Conservation (phyloP, 2,888 invertebrate genomes). For the Heteromurus nitidus region DNA sequence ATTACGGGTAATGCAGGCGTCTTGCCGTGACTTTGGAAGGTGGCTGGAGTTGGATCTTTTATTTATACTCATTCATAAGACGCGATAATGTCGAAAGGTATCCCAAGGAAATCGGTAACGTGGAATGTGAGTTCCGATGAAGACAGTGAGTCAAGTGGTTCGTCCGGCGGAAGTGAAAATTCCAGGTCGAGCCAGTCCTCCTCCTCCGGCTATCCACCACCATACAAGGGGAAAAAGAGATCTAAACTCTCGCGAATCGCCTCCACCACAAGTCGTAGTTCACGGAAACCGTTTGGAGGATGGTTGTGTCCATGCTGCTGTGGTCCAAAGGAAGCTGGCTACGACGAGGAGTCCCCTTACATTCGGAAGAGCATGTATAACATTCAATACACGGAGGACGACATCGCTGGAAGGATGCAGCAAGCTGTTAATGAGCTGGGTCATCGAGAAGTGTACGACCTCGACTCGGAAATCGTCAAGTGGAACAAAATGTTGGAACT, state of each 20-base stretch:
- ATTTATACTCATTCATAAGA: no score
- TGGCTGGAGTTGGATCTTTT: no score
- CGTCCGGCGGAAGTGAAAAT: no score
- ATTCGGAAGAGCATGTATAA: background rate
- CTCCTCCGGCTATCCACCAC: no score
- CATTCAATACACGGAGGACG: constrained; percentile 1
- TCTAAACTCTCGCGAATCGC: no score
- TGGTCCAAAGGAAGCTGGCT: background rate
- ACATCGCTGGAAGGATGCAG: constrained; percentile 14
- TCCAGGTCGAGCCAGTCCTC: no score
- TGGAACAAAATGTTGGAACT: constrained; percentile 25
- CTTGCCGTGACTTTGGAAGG: no score
- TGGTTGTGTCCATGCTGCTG: background rate
- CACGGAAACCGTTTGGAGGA: background rate
- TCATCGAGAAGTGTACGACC: background rate
- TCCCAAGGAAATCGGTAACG: background rate
- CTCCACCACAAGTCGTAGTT: background rate
- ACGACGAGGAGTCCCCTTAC: background rate
- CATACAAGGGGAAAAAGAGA: no score
- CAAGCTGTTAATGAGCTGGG: constrained; percentile 19
- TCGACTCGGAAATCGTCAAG: constrained; percentile 16
- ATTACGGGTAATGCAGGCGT: no score
- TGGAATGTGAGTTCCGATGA: background rate
- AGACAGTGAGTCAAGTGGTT: no score
- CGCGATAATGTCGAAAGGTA: no score